phyloP scores from a whole-genome alignment of 2,113 vertebrate genomes.

The Paedocypris sp. region DNA sequence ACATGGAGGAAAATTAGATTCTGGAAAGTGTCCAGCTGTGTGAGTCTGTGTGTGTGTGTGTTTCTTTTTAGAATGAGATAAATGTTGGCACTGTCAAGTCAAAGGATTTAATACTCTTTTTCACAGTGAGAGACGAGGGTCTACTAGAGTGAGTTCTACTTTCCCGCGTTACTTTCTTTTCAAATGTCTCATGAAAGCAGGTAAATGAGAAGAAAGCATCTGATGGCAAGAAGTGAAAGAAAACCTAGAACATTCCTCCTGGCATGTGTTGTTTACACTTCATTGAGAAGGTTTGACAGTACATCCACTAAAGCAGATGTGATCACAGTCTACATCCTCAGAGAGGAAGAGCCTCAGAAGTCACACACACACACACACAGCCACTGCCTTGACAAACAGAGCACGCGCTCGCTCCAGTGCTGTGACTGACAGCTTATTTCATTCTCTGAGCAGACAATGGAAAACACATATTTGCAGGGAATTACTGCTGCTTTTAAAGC shows the following conservation, averaged over 20 bases:
- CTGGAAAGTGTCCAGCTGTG: too few relatives aligned
- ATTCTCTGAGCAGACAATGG: constrained; percentile 37
- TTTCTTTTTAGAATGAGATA: too few relatives aligned
- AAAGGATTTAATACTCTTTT: too few relatives aligned
- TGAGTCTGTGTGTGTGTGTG: too few relatives aligned
- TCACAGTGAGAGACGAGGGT: too few relatives aligned
- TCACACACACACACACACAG: not conserved
- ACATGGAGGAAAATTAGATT: too few relatives aligned
- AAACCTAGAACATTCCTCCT: not conserved
- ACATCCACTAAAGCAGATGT: constrained; percentile 42
- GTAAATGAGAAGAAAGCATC: too few relatives aligned
- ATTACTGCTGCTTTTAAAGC: constrained; percentile 35
- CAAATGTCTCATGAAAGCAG: too few relatives aligned
- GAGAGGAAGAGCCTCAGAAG: constrained; percentile 13
- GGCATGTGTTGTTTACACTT: not conserved
- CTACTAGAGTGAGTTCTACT: too few relatives aligned
- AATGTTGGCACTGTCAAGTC: too few relatives aligned
- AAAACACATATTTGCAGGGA: not conserved
- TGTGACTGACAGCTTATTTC: constrained; percentile 51
- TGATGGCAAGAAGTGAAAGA: not conserved
- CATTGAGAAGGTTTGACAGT: constrained; percentile 50
- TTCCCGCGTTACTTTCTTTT: too few relatives aligned
- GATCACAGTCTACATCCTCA: constrained; percentile 47
- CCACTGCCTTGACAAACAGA: not conserved
- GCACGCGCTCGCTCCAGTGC: not conserved